Percentiles rank a stretch among this genome's conserved stretches.
phyloP scores from a whole-genome alignment of 1,140 invertebrate species.

The Elysia chlorotica region DNA sequence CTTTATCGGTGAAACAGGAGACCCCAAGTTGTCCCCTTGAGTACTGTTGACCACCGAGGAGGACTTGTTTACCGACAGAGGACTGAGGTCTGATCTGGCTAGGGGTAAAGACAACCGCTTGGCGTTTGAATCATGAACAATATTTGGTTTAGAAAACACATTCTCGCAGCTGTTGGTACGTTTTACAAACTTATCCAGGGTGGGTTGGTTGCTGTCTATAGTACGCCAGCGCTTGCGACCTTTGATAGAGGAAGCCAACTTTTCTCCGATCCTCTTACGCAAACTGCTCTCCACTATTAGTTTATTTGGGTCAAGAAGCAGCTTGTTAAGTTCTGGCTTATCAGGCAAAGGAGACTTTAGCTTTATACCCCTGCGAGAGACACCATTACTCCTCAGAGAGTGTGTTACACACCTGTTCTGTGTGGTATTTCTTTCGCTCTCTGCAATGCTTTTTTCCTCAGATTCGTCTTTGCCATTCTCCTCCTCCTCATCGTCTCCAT shows the following conservation, averaged over 20 bases:
- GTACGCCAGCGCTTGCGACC: not conserved
- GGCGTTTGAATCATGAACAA: not conserved
- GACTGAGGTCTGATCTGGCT: not conserved
- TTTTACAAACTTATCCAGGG: conserved; percentile 32
- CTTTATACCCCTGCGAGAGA: not conserved
- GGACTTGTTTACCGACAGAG: conserved; percentile 5
- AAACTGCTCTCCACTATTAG: conserved; percentile 41
- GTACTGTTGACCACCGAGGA: not conserved
- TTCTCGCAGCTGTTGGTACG: conserved; percentile 13
- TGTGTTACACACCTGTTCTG: not conserved
- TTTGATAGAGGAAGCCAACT: not conserved
- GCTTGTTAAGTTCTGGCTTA: conserved; percentile 37
- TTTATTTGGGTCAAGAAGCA: conserved; percentile 35
- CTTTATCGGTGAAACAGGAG: not conserved
- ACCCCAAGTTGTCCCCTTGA: too few species aligned
- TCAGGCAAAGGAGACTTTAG: conserved; percentile 37
- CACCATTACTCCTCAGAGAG: not conserved
- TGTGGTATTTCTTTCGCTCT: not conserved
- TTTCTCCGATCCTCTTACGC: conserved; percentile 5
- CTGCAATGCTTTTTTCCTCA: not conserved
- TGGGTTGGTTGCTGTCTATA: conserved; percentile 27
- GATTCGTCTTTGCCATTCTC: conserved; percentile 2
- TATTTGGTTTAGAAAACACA: conserved; percentile 8
- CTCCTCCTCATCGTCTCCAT: not conserved
- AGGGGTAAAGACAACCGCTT: not conserved